A percentile compares a stretch with the other conserved stretches of the same genome.
These are phyloP conservation scores for Lampris incognitus DNA, from an alignment of 2,113 vertebrate genomes.

Conservation along the genomic window DNA sequence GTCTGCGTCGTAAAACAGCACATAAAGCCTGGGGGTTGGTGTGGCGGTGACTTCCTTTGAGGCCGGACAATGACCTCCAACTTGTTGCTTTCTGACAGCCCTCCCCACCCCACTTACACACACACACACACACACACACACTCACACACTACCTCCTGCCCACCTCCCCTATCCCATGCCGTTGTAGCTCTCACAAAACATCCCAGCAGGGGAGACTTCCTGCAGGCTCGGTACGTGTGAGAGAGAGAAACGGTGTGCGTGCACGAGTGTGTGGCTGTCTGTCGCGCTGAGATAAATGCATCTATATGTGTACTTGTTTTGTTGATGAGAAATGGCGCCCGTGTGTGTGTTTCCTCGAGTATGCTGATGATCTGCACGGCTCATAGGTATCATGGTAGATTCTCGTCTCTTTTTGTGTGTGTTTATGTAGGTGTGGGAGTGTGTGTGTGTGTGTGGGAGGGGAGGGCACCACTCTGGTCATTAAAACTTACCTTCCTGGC, in stretches of 20 bases:
- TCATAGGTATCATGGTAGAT: too few relatives aligned
- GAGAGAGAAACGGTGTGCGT: slow-evolving; percentile 3
- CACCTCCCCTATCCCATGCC: not conserved
- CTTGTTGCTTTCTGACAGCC: slow-evolving; percentile 62
- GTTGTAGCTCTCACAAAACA: slow-evolving; percentile 7
- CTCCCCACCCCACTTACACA: not conserved
- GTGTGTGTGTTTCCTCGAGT: not conserved
- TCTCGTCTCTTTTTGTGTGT: not conserved
- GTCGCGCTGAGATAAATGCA: not conserved
- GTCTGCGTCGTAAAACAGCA: slow-evolving; percentile 67
- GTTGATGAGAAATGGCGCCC: not conserved
- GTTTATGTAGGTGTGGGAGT: slow-evolving; percentile 20
- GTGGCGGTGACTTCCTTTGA: slow-evolving; percentile 62
- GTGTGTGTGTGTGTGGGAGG: slow-evolving; percentile 2
- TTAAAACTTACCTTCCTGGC: slow-evolving; percentile 65
- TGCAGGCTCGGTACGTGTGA: not conserved
- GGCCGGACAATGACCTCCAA: slow-evolving; percentile 79
- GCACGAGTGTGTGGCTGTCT: slow-evolving; percentile 3
- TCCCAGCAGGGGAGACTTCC: slow-evolving; percentile 11
- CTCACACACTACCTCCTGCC: slow-evolving; percentile 9
- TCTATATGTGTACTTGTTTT: not conserved
- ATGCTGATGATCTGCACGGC: slow-evolving; percentile 14
- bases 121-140: slow-evolving; percentile 4
- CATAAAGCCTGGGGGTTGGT: slow-evolving; percentile 49
- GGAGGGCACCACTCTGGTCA: slow-evolving; percentile 23